Evolutionary conservation across 92 coral and sea anemone species (phyloP).

Genomic region (Heliopora coerulea): DNA sequence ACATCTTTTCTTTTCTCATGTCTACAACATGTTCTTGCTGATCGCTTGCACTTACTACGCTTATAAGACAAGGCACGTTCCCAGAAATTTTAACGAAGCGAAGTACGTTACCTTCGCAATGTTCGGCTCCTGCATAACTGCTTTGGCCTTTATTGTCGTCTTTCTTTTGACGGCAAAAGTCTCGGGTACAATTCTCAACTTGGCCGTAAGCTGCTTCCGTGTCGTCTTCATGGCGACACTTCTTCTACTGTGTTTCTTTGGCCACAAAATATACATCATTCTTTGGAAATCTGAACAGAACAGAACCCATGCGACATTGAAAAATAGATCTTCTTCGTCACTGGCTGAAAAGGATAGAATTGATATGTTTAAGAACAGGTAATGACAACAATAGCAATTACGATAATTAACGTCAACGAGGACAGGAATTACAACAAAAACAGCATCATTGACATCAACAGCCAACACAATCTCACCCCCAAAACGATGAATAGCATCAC

Average conservation of each 20-base stretch:
- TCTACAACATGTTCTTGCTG: constrained; percentile 7
- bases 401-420: too few species aligned
- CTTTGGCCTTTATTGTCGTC: constrained; percentile 15
- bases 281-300: constrained; percentile 17
- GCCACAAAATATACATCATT: constrained; percentile 19
- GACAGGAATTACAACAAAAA: too few species aligned
- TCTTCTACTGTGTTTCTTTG: constrained; percentile 24
- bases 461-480: too few species aligned
- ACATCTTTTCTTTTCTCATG: constrained; percentile 12
- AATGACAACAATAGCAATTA: too few species aligned
- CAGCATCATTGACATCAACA: too few species aligned
- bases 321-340: background rate
- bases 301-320: background rate
- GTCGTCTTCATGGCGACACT: background rate
- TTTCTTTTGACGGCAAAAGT: background rate
- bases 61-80: constrained; percentile 20
- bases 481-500: too few species aligned
- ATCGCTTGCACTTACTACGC: constrained; percentile 29
- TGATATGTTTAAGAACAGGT: background rate
- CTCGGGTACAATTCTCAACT: background rate
- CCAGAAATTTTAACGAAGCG: constrained; percentile 40
- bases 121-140: constrained; percentile 6
- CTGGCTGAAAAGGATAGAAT: background rate
- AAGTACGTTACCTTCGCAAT: constrained; percentile 29
- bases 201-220: background rate